Evolutionary conservation across 2,888 invertebrate genomes (phyloP), one percentile per base, ranked within the genome.

Genomic region (Latrodectus hesperus): DNA sequence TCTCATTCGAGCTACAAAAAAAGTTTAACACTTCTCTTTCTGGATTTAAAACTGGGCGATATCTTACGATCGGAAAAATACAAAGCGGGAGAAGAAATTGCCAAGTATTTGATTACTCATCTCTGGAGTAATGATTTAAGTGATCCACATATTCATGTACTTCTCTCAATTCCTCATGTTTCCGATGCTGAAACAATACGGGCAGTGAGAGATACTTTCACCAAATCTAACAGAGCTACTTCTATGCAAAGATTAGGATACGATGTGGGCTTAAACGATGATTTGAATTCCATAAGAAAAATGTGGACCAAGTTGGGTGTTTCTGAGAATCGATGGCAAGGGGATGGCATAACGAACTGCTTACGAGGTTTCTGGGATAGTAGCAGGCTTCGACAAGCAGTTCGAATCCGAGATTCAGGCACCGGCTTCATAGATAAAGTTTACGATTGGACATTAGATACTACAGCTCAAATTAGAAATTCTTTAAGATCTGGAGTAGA

Each of bases 391-490:
- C 84, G 88, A 3, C 60, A 88, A 52, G 90, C 89, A 8, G 60
- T 90, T 26, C 80, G 83, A 49, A 87, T 88, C 2, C 77, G 90
- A 52, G 90, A 90, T 75, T 65, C 85, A 10, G 84, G 73, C 4
- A 64, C 83, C 14, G 88, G 87, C 16, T 89, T 82, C 22, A 85
- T 90, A 12, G 89, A 89, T n/a, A 90, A 90, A 77, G 90, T 90
- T 8, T 90, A 90, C 52, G 90, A 90, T 52, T 90, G 90, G 90
- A 90, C 90, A 14, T 75, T 90, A n/a, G 90, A 90, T 64, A 81
- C 89, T n/a, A 89, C 89, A n/a, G 64, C 79, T 10, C 67, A 75
- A 17, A 88, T 88, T 49, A 68, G 88, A 55, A 55, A 67, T 14
- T 83, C 88, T 16, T 38, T 88, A 6, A 65, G 89, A 26, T 8